Percentiles rank a stretch among this genome's conserved stretches.
Conservation (phyloP, 2,888 invertebrate species). For the Cheilosia grossa region DNA sequence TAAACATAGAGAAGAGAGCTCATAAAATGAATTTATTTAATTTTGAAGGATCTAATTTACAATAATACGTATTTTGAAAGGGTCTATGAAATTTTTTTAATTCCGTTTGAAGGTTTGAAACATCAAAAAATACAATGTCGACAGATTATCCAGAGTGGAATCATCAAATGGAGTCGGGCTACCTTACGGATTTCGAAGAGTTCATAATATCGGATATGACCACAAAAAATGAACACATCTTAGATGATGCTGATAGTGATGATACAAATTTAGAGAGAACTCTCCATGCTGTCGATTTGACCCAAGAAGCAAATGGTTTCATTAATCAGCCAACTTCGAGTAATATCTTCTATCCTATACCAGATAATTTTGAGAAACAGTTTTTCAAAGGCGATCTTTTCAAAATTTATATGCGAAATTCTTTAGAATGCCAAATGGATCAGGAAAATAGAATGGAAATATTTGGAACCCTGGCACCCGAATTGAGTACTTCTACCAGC, state of each 20-base stretch:
- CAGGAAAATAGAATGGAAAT: slow-evolving; percentile 24
- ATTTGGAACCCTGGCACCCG: background rate
- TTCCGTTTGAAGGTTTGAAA: background rate
- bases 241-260: background rate
- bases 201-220: slow-evolving; percentile 11
- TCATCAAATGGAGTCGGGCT: slow-evolving; percentile 11
- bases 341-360: slow-evolving; percentile 65
- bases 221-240: background rate
- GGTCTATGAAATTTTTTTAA: background rate
- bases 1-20: slow-evolving; percentile 47
- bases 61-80: background rate
- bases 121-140: slow-evolving; percentile 12
- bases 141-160: background rate
- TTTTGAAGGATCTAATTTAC: slow-evolving; percentile 55
- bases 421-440: slow-evolving; percentile 26
- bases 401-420: slow-evolving; percentile 26
- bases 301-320: slow-evolving; percentile 56
- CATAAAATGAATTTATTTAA: slow-evolving; percentile 50
- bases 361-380: slow-evolving; percentile 32
- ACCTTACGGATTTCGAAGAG: slow-evolving; percentile 29
- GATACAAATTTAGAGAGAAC: background rate
- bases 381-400: slow-evolving; percentile 3
- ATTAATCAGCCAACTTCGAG: slow-evolving; percentile 43
- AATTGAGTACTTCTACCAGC: background rate
- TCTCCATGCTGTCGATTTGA: slow-evolving; percentile 14